phyloP scores from a whole-genome alignment of 2,888 invertebrate genomes.

The Masnerella sp. region DNA sequence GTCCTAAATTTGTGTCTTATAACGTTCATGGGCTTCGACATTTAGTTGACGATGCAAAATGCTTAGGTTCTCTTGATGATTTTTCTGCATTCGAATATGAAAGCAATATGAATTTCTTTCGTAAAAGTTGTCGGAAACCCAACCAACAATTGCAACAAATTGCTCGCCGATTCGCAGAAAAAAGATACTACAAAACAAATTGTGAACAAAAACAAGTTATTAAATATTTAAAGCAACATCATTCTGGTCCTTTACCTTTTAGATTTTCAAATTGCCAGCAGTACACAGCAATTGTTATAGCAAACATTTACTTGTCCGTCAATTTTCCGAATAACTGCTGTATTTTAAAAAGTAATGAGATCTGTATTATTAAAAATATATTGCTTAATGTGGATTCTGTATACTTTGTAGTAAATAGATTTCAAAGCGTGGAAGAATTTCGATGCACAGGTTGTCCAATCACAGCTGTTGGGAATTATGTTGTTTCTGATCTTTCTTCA shows the following conservation, averaged over 20 bases:
- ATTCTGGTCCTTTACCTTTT: neutral
- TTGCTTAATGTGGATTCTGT: neutral
- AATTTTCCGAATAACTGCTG: conserved; percentile 7
- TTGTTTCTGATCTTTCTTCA: neutral
- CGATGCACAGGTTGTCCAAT: neutral
- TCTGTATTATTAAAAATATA: conserved; percentile 30
- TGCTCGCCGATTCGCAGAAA: conserved; percentile 16
- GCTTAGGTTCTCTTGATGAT: conserved; percentile 48
- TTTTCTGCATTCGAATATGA: conserved; percentile 57
- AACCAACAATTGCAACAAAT: conserved; percentile 44
- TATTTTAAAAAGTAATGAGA: neutral
- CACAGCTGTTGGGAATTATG: conserved; percentile 1
- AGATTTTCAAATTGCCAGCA: neutral
- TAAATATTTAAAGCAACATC: conserved; percentile 8
- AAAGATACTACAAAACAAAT: neutral
- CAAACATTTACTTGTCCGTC: neutral
- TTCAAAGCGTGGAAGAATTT: neutral
- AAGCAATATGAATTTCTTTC: conserved; percentile 45
- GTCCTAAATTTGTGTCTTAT: conserved; percentile 58
- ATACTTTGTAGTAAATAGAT: conserved; percentile 2
- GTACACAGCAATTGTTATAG: conserved; percentile 2
- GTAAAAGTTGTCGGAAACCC: conserved; percentile 38
- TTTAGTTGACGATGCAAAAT: conserved; percentile 60
- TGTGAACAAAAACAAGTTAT: neutral
- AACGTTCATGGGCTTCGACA: conserved; percentile 66